Evolutionary conservation across 2,113 vertebrate species (phyloP), one percentile per base, ranked within the genome.

Genomic region (Lynx canadensis): DNA sequence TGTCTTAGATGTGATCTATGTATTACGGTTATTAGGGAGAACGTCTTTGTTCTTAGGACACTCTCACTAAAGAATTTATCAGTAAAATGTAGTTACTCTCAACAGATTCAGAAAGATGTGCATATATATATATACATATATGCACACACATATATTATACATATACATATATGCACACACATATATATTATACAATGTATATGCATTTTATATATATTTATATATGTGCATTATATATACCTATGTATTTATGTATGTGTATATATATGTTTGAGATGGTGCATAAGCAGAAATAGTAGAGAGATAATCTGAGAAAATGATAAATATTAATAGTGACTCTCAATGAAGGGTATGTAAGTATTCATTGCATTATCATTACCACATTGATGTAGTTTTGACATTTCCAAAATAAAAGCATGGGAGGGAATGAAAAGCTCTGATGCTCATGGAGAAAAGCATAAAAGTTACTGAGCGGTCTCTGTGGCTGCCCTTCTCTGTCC

Each of bases 401-500:
- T 65, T 60, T 71, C 71, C 13, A 18, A 36, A 16, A 55, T 48
- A 33, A 41, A 65, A 45, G 19, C 2, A 0, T 3, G 1, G 5
- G 36, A 5, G 9, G 4, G 4, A 18, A 27, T 14, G 3, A n/a
- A 31, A 33, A 25, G 11, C 1, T 81, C 10, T 76, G 3, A 36
- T 0, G 19, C 11, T 29, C 7, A 15, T 0, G 3, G 78, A 76
- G 18, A 16, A 55, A 45, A 15, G 12, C 5, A 0, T 10, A 2
- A 18, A 23, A 31, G 16, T 31, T 16, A 38, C 2, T 5, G 7
- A 89, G 15, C 27, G 18, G 10, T 36, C 74, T 10, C 33, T n/a
- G 1, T 5, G 10, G 55, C 45, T 41, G 4, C 6, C 19, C 1
- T 25, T 57, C 18, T n/a, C 79, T 48, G 25, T 2, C 33, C 87